Base-by-base conservation (phyloP, 2,888 invertebrate species). In the Tetanocera ferruginea region DNA sequence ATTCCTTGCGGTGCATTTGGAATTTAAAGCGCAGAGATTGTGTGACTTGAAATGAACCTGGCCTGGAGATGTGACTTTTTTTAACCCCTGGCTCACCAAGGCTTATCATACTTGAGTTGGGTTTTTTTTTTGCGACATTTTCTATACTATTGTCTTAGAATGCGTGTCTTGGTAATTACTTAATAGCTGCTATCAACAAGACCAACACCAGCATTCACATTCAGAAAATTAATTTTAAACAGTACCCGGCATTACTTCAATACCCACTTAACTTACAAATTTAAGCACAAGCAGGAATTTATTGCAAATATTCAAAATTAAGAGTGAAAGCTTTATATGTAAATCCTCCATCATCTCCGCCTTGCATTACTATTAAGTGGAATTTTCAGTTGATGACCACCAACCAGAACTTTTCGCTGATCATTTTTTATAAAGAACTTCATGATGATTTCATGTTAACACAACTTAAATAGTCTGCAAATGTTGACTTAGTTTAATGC, bases 1-100 rank as follows among this genome's bases (percentile, higher is more conserved):
- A 62, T 62, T 73, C 60, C 28, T 62, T 49, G 73, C 73, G 62
- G 60, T 73, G 60, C 62, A 62, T 60, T 37, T 14, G 60, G 49
- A 57, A 73, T 73, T 49, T 73, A 19, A 73, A 73, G 62, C 17
- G 23, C 51, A 62, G 62, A 43, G 19, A 6, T n/a, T 73, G 62
- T 17, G 60, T 55, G 51, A 31, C 17, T 17, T 23, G 9, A 19
- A 72, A 31, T 17, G 17, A n/a, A 37, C 34, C 31, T 11, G 11
- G 19, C n/a, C 43, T n/a, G 66, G 11, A 43, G 43, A 43, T 43
- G 43, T 43, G 43, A 43, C 43, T 11, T 43, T 11, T 43, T 14
- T 43, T 43, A 43, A 43, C 43, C 43, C 14, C 43, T 43, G 11
- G 43, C 14, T 43, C 43, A 11, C 11, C 14, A 43, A 43, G 14